Percentiles rank a stretch among this genome's conserved stretches.
These are phyloP conservation scores for Mus spretus DNA, from an alignment of 2,797 vertebrate species.

Conservation along the genomic window DNA sequence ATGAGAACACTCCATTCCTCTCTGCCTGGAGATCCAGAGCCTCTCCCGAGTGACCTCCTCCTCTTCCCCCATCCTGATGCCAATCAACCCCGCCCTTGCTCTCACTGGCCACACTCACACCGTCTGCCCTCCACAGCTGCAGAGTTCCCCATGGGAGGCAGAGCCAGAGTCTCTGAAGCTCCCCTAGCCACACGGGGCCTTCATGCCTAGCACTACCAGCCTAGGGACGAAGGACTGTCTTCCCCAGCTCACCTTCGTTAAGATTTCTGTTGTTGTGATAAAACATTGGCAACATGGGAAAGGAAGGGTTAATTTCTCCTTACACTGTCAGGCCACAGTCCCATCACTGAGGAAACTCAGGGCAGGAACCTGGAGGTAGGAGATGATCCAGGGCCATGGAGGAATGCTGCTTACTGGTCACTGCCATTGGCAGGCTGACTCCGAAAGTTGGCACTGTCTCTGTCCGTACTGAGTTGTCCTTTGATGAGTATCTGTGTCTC, in stretches of 20 bases:
- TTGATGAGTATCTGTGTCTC: too few species aligned
- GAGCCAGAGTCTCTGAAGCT: accelerated
- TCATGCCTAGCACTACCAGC: accelerated
- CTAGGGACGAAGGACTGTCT: neutral
- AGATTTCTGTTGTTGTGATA: neutral
- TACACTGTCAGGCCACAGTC: too few species aligned
- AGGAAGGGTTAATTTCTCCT: neutral
- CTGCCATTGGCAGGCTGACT: accelerated
- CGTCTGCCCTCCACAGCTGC: accelerated
- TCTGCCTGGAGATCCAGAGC: neutral
- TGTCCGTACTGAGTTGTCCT: accelerated
- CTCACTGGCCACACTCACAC: accelerated
- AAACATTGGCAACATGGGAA: neutral
- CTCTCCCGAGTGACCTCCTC: too few species aligned
- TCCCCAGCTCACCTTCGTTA: neutral
- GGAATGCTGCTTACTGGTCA: neutral
- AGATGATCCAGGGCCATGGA: neutral
- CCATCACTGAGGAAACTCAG: neutral
- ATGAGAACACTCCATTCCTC: accelerated
- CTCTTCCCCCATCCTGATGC: neutral
- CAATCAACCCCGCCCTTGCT: neutral
- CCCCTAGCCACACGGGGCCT: accelerated
- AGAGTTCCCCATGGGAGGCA: accelerated
- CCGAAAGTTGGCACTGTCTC: accelerated
- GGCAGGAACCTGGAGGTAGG: neutral